Conservation (phyloP, 2,113 vertebrate genomes). For the cat (Felis catus) region DNA sequence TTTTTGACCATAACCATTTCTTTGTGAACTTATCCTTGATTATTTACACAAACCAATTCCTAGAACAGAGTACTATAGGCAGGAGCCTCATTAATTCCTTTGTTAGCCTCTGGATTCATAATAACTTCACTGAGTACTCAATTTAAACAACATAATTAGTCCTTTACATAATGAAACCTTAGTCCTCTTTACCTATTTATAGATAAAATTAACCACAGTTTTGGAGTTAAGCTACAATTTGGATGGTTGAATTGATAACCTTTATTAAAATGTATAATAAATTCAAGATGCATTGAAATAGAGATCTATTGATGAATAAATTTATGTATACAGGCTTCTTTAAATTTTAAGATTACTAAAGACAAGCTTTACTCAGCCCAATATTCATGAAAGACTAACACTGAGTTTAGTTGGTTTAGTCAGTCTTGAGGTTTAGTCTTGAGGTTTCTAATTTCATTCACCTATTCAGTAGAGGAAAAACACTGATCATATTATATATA, state of each 20-base stretch:
- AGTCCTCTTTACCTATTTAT: not conserved
- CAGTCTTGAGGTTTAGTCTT: not conserved
- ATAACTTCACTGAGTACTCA: constrained; percentile 20
- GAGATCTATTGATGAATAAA: not conserved
- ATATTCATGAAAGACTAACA: not conserved
- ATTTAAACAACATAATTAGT: not conserved
- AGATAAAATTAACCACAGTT: not conserved
- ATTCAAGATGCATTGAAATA: not conserved
- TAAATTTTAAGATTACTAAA: not conserved
- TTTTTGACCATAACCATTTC: not conserved
- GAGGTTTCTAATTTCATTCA: not conserved
- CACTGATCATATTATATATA: not conserved
- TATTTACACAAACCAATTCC: not conserved
- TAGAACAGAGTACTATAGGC: not conserved
- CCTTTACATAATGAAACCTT: not conserved
- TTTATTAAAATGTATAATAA: not conserved
- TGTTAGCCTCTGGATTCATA: not conserved
- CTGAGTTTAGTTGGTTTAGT: not conserved
- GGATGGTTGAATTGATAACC: not conserved
- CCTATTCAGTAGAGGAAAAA: not conserved
- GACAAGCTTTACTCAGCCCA: not conserved
- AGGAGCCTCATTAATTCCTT: constrained; percentile 17
- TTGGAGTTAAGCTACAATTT: not conserved
- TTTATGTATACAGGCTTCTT: not conserved
- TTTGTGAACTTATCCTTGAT: not conserved